Percentiles rank a stretch among this genome's conserved stretches.
These are phyloP conservation scores for Semaprochilodus insignis DNA, from an alignment of 2,797 vertebrate genomes.

Conservation along the genomic window DNA sequence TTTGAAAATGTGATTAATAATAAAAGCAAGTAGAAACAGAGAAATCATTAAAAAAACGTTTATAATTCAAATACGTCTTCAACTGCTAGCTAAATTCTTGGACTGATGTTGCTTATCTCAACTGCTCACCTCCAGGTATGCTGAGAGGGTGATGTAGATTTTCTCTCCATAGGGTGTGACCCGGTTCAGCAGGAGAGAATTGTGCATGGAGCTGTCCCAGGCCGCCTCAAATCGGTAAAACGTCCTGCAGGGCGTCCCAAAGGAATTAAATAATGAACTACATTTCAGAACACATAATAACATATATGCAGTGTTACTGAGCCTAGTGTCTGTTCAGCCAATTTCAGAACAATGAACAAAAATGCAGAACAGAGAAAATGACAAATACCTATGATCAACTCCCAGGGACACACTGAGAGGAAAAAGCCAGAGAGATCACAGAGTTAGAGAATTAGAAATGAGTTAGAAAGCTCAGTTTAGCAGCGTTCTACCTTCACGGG, in stretches of 20 bases:
- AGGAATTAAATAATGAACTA: constrained; percentile 2
- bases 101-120: too few species aligned
- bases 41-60: too few species aligned
- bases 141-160: constrained; percentile 97
- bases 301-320: neutral
- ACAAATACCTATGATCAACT: constrained; percentile 92
- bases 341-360: too few species aligned
- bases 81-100: too few species aligned
- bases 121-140: constrained; percentile 89
- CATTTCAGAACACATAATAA: neutral
- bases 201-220: constrained; percentile 99
- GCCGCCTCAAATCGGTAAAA: constrained; percentile 96
- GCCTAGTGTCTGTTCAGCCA: too few species aligned
- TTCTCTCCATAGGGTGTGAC: constrained; percentile 98
- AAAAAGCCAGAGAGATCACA: constrained; percentile 74
- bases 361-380: neutral
- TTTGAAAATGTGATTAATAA: too few species aligned
- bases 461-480: constrained; percentile 41
- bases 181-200: constrained; percentile 95
- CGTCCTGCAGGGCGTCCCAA: constrained; percentile 79
- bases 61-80: too few species aligned
- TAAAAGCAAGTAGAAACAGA: too few species aligned
- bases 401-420: constrained; percentile 88
- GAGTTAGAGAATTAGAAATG: constrained; percentile 67
- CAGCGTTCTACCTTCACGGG: too few species aligned